These are phyloP conservation scores for Bruchidius siliquastri DNA, from an alignment of 2,888 invertebrate species.

Conservation along the genomic window DNA sequence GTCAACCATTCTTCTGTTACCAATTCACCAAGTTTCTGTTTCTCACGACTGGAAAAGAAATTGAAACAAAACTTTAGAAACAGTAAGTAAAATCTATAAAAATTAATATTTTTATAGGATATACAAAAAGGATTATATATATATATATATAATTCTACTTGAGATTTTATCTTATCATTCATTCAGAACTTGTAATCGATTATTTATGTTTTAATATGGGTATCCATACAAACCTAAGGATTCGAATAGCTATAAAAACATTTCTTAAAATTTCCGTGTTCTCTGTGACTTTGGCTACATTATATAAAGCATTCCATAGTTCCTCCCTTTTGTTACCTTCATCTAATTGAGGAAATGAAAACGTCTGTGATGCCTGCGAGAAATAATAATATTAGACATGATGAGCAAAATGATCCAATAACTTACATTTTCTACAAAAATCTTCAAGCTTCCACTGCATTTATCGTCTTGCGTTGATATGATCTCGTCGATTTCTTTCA, in stretches of 20 bases:
- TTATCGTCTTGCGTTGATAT: conserved; percentile 29
- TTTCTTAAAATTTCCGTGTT: conserved; percentile 48
- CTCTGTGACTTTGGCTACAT: conserved; percentile 52
- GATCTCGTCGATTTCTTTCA: conserved; percentile 9
- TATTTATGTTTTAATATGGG: no score
- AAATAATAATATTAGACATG: conserved; percentile 3
- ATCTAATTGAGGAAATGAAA: conserved; percentile 51
- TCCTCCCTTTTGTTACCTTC: conserved; percentile 49
- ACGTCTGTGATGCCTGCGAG: conserved; percentile 53
- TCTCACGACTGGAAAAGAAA: conserved; percentile 66
- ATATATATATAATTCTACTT: no score
- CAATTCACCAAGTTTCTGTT: conserved; percentile 63
- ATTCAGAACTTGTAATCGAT: no score
- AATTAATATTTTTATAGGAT: no score
- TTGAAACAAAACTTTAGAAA: neutral
- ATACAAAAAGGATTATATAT: neutral
- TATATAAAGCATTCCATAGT: conserved; percentile 60
- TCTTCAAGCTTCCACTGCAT: conserved; percentile 33
- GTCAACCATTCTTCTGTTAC: conserved; percentile 65
- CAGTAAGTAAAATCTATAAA: neutral
- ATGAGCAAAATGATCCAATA: neutral
- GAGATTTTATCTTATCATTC: neutral
- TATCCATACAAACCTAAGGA: conserved; percentile 59
- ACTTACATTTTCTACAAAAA: conserved; percentile 48
- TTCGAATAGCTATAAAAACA: conserved; percentile 58